Percentiles rank a stretch among this genome's conserved stretches.
Conservation (phyloP, 2,888 invertebrate species). For the Cepaea hortensis region DNA sequence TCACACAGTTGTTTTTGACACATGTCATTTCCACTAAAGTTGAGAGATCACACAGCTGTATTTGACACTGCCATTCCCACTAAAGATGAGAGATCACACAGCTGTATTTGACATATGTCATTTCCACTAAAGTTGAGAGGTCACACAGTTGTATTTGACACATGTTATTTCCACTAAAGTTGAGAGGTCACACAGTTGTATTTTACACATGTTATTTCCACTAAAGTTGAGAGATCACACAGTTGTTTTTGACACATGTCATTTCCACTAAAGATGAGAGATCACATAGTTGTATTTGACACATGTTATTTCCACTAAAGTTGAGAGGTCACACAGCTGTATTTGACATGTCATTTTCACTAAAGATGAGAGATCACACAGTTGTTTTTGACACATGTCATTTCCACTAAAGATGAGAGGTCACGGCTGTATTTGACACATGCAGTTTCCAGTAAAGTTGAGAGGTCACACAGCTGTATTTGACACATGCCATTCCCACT, state of each 20-base stretch:
- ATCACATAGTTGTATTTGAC: too few relatives aligned
- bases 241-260: background rate
- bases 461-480: too few relatives aligned
- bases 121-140: constrained; percentile 71
- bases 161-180: too few relatives aligned
- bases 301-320: constrained; percentile 70
- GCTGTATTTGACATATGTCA: background rate
- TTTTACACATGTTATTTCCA: background rate
- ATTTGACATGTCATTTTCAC: constrained; percentile 70
- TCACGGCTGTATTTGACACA: too few relatives aligned
- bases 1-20: too few relatives aligned
- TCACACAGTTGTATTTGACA: too few relatives aligned
- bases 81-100: too few relatives aligned
- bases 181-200: too few relatives aligned
- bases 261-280: constrained; percentile 78
- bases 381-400: background rate
- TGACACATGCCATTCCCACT: constrained; percentile 70
- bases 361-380: too few relatives aligned
- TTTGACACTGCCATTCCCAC: constrained; percentile 70
- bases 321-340: too few relatives aligned
- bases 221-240: constrained; percentile 68
- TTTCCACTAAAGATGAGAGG: constrained; percentile 70
- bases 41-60: too few relatives aligned
- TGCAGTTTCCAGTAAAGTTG: constrained; percentile 70
- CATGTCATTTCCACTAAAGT: constrained; percentile 70